Evolutionary conservation across 2,797 vertebrate genomes (phyloP).

Genomic region (Diceros bicornis): DNA sequence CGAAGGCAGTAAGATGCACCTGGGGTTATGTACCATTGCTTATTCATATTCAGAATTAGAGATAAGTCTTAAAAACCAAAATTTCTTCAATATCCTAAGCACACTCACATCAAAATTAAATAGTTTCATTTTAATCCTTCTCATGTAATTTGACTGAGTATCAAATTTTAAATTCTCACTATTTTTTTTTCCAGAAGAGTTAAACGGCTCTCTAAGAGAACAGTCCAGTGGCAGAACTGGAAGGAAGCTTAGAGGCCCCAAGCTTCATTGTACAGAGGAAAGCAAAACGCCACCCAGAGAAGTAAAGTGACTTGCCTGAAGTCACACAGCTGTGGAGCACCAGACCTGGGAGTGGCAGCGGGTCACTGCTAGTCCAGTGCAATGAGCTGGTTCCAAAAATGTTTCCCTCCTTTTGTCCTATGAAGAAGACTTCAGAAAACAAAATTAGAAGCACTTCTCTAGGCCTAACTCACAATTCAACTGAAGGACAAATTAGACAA

Average conservation of each 20-base stretch:
- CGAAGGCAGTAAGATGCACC: too few relatives aligned
- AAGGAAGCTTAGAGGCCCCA: not conserved
- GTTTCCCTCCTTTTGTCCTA: not conserved
- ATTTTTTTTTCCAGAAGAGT: not conserved
- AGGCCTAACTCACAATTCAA: not conserved
- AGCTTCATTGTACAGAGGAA: not conserved
- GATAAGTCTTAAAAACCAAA: not conserved
- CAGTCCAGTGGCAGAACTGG: not conserved
- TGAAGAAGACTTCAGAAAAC: not conserved
- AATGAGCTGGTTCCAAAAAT: not conserved
- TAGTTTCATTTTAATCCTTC: not conserved
- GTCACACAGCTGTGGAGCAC: not conserved
- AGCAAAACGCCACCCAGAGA: not conserved
- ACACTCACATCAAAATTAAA: not conserved
- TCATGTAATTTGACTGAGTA: not conserved
- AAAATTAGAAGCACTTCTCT: not conserved
- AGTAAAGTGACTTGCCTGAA: not conserved
- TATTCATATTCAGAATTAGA: not conserved
- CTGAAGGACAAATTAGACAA: not conserved
- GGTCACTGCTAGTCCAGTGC: rapidly evolving
- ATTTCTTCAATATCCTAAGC: not conserved
- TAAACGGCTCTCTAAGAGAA: not conserved
- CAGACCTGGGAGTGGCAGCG: rapidly evolving
- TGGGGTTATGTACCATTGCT: not conserved
- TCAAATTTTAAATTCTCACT: not conserved